These are phyloP conservation scores for Apodemus speciosus DNA, from an alignment of 2,113 vertebrate species.

Conservation along the genomic window DNA sequence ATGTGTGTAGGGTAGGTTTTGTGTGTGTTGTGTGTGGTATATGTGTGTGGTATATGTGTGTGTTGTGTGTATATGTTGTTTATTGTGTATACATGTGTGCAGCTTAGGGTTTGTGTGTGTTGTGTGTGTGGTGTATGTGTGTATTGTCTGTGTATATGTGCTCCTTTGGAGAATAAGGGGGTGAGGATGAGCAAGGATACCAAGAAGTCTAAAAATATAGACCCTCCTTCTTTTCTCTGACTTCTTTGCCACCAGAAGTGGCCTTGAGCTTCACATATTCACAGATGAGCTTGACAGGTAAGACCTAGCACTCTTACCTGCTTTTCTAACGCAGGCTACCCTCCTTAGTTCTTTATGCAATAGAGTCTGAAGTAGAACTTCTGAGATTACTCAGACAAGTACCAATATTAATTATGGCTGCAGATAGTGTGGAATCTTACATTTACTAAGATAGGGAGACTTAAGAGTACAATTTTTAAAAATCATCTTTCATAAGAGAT, in stretches of 20 bases:
- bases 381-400: background rate
- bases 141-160: background rate
- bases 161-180: background rate
- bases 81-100: background rate
- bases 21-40: background rate
- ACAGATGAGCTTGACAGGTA: too few relatives aligned
- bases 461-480: background rate
- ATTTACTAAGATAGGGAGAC: background rate
- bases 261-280: too few relatives aligned
- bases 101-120: background rate
- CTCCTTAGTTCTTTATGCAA: background rate
- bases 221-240: too few relatives aligned
- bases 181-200: too few relatives aligned
- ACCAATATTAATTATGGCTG: background rate
- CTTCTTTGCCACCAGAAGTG: background rate
- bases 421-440: background rate
- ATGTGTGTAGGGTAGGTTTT: too few relatives aligned
- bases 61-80: background rate
- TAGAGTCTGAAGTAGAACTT: background rate
- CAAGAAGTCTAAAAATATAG: background rate
- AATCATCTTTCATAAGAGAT: background rate
- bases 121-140: background rate
- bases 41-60: too few relatives aligned
- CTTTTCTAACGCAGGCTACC: background rate
- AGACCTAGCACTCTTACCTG: background rate